Evolutionary conservation across 2,888 invertebrate genomes (phyloP), one percentile per base, ranked within the genome.

Genomic region (Lutraria lutraria): DNA sequence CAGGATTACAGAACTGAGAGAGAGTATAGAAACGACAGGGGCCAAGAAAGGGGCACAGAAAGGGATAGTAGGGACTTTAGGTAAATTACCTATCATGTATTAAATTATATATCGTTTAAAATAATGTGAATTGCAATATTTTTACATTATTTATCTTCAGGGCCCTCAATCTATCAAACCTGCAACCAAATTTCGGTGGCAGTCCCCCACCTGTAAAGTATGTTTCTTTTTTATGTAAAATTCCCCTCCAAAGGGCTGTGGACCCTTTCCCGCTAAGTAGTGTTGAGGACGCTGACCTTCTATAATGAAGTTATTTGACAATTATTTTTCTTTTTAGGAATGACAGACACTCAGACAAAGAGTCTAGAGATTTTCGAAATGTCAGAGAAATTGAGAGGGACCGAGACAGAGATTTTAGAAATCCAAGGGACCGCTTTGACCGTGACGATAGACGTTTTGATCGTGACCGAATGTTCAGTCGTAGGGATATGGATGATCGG

Each of bases 371-470:
- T 80, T 92, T 90, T 82, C 90, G 91, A 29, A 86, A 84, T 53
- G 15, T 80, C 12, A 16, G 89, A 76, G 89, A 89, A n/a, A 60
- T 60, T 19, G 89, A 89, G 12, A 29, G 85, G 43, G 83, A 81
- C 34, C 91, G 93, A 34, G 93, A 91, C 83, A 91, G 94, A 79
- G 93, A 94, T 34, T 92, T 93, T 76, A 92, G 90, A 29, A 90
- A 88, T 56, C 86, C 91, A n/a, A 85, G 92, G 43, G 94, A 94
- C 34, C 56, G 94, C 25, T 92, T 89, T 89, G 92, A 93, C 31
- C 87, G 94, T n/a, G 93, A 93, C 63, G 94, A 94, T 53, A 81
- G 93, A n/a, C 88, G 92, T 81, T 93, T 88, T 89, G 93, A 93
- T 21, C 87, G 93, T 63, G 93, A 93, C 29, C n/a, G 90, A n/a